Conservation (phyloP, 2,797 vertebrate species). For the Enteromius anoplus region DNA sequence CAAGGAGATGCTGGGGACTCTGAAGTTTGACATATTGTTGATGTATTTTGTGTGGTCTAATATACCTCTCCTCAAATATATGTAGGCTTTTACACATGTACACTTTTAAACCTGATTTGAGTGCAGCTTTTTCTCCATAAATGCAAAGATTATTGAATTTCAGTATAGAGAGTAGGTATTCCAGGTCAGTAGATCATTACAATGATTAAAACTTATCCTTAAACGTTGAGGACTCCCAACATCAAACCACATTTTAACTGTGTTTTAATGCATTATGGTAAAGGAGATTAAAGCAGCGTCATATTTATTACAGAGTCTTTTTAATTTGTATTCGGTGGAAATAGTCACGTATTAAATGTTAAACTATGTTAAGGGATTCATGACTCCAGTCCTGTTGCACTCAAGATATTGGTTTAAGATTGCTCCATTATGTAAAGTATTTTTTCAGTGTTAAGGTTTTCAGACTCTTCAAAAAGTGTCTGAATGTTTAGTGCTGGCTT, state of each 20-base stretch:
- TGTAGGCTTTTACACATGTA: background rate
- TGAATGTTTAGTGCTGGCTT: background rate
- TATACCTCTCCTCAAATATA: background rate
- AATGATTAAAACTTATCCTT: background rate
- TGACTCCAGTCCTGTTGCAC: background rate
- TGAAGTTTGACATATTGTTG: background rate
- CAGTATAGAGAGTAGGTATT: background rate
- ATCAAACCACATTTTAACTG: conserved; percentile 8
- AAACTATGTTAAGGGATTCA: background rate
- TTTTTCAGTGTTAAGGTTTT: conserved; percentile 21
- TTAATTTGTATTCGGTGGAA: background rate
- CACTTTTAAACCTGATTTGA: background rate
- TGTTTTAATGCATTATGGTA: conserved; percentile 1
- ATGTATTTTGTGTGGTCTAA: background rate
- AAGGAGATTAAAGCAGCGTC: background rate
- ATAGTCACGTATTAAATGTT: background rate
- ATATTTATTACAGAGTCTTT: conserved; percentile 32
- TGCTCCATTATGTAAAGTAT: background rate
- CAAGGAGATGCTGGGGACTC: background rate
- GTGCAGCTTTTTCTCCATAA: background rate
- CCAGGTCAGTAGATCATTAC: background rate
- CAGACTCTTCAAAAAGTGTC: background rate
- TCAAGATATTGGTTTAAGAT: background rate
- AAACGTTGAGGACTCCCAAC: background rate
- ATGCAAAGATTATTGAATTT: background rate